Evolutionary conservation across 2,888 invertebrate species (phyloP).

Genomic region (Dynastes maya): DNA sequence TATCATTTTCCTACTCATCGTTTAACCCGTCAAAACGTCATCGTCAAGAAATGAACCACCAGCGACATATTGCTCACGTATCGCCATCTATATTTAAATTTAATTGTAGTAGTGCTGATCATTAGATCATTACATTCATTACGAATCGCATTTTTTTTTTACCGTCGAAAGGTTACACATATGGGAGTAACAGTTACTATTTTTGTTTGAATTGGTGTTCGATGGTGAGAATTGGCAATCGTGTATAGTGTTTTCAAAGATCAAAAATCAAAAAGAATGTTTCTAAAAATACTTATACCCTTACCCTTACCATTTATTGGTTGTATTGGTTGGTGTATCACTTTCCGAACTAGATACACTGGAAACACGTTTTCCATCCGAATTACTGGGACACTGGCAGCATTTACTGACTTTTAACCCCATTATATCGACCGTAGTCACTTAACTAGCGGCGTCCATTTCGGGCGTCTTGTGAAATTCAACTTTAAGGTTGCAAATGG

Average conservation of each 20-base stretch:
- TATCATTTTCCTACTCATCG: too few species aligned
- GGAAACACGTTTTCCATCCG: slow-evolving; percentile 60
- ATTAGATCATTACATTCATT: too few species aligned
- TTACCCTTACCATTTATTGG: slow-evolving; percentile 39
- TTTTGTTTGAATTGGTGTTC: too few species aligned
- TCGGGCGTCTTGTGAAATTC: slow-evolving; percentile 17
- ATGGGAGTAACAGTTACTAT: too few species aligned
- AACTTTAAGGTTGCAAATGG: background rate
- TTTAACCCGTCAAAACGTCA: too few species aligned
- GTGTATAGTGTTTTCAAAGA: background rate
- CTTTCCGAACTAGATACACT: slow-evolving; percentile 41
- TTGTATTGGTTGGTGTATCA: background rate
- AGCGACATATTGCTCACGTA: too few species aligned
- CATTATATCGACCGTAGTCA: slow-evolving; percentile 59
- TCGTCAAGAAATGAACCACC: too few species aligned
- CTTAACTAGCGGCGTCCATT: slow-evolving; percentile 33
- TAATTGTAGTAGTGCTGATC: too few species aligned
- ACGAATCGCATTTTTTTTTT: too few species aligned
- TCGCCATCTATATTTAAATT: too few species aligned
- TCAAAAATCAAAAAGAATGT: background rate
- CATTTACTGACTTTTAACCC: slow-evolving; percentile 70
- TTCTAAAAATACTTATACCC: background rate
- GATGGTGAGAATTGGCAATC: too few species aligned
- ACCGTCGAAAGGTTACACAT: too few species aligned
- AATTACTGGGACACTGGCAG: slow-evolving; percentile 67